Percentiles rank a stretch among this genome's conserved stretches.
Conservation (phyloP, 2,888 invertebrate species). For the Anarsia innoxiella region DNA sequence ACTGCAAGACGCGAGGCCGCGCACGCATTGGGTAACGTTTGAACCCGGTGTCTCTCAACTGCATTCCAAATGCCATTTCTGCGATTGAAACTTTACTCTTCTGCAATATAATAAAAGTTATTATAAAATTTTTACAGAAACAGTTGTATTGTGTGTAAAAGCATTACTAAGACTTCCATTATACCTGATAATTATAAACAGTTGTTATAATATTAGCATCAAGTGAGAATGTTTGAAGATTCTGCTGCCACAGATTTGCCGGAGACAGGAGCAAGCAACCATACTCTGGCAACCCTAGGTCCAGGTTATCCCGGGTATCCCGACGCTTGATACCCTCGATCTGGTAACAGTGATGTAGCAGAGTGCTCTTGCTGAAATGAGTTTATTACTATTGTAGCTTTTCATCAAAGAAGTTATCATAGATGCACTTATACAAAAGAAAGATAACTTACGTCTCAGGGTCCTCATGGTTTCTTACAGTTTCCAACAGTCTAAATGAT, state of each 20-base stretch:
- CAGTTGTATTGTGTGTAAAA: no score
- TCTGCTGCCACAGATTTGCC: constrained; percentile 94
- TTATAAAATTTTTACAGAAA: no score
- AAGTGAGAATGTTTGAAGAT: constrained; percentile 83
- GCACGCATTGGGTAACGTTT: constrained; percentile 90
- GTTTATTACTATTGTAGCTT: no score
- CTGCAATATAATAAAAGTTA: no score
- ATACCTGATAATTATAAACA: constrained; percentile 87
- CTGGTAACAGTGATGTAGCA: constrained; percentile 89
- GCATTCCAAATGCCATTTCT: constrained; percentile 95
- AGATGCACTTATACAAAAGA: no score
- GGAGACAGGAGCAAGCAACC: constrained; percentile 94
- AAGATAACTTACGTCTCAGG: constrained; percentile 80
- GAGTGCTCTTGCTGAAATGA: constrained; percentile 81
- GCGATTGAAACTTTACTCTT: constrained; percentile 89
- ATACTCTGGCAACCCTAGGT: constrained; percentile 89
- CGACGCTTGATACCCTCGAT: constrained; percentile 83
- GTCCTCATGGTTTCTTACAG: constrained; percentile 88
- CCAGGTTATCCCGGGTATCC: constrained; percentile 69
- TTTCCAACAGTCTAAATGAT: constrained; percentile 90
- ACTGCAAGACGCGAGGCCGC: constrained; percentile 90
- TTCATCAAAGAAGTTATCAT: no score
- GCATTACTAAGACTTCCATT: no score
- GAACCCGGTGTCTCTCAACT: constrained; percentile 91
- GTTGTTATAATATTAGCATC: constrained; percentile 88